Base-by-base conservation (phyloP, 2,797 vertebrate genomes). In the Lagodon rhomboides region DNA sequence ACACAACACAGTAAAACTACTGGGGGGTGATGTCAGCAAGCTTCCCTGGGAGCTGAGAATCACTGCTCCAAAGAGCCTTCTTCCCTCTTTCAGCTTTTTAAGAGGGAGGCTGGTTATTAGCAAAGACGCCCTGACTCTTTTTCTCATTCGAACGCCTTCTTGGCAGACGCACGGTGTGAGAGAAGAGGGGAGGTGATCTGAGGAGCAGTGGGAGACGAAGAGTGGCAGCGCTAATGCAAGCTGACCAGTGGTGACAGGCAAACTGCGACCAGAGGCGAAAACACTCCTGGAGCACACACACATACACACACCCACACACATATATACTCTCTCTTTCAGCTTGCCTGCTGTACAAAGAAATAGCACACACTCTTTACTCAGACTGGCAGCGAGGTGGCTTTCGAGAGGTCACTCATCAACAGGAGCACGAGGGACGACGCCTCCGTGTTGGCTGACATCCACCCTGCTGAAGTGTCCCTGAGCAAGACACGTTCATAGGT, bases 191-290 rank as follows among this genome's bases (percentile, higher is more conserved):
- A 87, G 84, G 76, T 89, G 80, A 86, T 77, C 66, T 64, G 73
- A 76, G 69, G 77, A 90, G 62, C 79, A 70, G 64, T 70, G 85
- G 82, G 89, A 87, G 76, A 71, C 7, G 41, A 50, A 82, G 82
- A 83, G 85, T 77, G 79, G 73, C 78, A 71, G 83, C 2, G 62
- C 81, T 84, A 83, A 90, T 87, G 85, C 78, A 90, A 90, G 87
- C 68, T 90, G 91, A 93, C 90, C 88, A 87, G 81, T 86, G 86
- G 86, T 89, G 87, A 83, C 81, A 85, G 75, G 71, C 81, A 89
- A 90, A 86, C 88, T 90, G 91, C 83, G 88, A 89, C 83, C 85
- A 85, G 77, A 88, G 86, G 86, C 84, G 80, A 75, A 75, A 72
- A 84, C 80, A 72, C 79, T 79, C 78, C 68, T 73, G 56, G 58